These are phyloP conservation scores for Eulithis testata DNA, from an alignment of 2,888 invertebrate species.

Conservation along the genomic window DNA sequence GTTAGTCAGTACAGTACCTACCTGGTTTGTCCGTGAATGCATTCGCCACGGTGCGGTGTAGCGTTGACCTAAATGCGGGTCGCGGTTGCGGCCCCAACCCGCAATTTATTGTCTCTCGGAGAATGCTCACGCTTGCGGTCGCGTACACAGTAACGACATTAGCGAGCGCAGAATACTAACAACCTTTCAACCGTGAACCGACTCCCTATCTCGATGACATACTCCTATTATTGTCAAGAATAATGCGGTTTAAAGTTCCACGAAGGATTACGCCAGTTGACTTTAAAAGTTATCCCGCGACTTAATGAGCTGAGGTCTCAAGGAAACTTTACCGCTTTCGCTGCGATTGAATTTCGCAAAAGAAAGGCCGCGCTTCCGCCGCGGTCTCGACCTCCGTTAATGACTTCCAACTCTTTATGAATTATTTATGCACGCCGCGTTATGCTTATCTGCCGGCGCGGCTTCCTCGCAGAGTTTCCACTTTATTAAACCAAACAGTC, in stretches of 20 bases:
- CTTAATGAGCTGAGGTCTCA: constrained; percentile 43
- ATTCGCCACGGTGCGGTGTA: constrained; percentile 39
- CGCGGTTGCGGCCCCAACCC: constrained; percentile 59
- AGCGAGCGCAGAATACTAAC: constrained; percentile 42
- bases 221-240: constrained; percentile 36
- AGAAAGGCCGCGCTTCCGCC: constrained; percentile 57
- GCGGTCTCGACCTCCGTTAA: constrained; percentile 75
- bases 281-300: constrained; percentile 42
- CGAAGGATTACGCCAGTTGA: constrained; percentile 39
- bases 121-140: constrained; percentile 57
- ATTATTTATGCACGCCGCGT: constrained; percentile 75
- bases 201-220: constrained; percentile 34
- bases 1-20: constrained; percentile 5
- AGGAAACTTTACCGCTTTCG: constrained; percentile 54
- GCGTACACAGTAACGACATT: constrained; percentile 46
- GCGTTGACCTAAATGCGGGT: constrained; percentile 66
- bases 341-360: constrained; percentile 52
- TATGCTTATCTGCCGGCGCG: constrained; percentile 64
- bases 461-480: constrained; percentile 65
- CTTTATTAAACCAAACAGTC: constrained; percentile 76
- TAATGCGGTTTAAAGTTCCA: constrained; percentile 35
- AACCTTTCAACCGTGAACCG: constrained; percentile 27
- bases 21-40: constrained; percentile 34
- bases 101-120: constrained; percentile 72
- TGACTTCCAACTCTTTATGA: constrained; percentile 73